Percentiles rank a stretch among this genome's conserved stretches.
Conservation (phyloP, 2,797 vertebrate species). For the Anolis apletophallus region DNA sequence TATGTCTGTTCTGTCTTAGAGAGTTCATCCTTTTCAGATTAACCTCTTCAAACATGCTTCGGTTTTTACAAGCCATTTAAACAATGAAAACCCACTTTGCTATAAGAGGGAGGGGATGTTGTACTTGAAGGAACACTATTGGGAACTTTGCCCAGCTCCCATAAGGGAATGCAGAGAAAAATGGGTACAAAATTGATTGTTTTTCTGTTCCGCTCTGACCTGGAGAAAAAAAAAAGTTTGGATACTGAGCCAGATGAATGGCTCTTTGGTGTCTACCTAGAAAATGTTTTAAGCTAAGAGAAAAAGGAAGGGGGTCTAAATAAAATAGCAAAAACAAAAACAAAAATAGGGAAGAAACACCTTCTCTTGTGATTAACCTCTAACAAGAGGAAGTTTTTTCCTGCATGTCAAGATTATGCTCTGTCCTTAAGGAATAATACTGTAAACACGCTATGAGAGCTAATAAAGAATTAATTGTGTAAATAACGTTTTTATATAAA, state of each 20-base stretch:
- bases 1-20: background rate
- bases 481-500: too few relatives aligned
- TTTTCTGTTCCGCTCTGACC: background rate
- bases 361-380: too few relatives aligned
- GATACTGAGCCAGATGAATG: background rate
- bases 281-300: too few relatives aligned
- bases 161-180: background rate
- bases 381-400: background rate
- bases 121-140: background rate
- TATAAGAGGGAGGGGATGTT: background rate
- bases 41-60: background rate
- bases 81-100: background rate
- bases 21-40: background rate
- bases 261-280: background rate
- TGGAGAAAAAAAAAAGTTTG: background rate
- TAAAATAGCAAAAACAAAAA: background rate
- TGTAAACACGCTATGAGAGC: too few relatives aligned
- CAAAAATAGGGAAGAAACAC: background rate
- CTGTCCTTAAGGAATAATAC: background rate
- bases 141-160: background rate
- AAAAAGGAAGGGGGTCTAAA: background rate
- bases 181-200: background rate
- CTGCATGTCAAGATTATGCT: background rate
- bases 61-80: background rate
- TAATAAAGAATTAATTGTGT: too few relatives aligned